Evolutionary conservation across 2,113 vertebrate species (phyloP).

Genomic region (Scolopax mira): DNA sequence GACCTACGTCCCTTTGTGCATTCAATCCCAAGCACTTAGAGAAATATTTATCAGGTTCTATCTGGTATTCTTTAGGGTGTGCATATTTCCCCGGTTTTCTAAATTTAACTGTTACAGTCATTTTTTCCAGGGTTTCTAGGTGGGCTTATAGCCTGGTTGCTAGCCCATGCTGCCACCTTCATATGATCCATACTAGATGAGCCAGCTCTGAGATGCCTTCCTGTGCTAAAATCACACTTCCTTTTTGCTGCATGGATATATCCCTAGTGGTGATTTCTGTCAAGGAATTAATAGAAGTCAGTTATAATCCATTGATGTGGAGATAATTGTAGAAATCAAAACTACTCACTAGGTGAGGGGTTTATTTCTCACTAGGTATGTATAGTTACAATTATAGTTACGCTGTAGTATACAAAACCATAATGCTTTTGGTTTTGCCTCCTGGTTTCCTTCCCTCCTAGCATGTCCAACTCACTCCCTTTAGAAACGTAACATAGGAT

Average conservation of each 20-base stretch:
- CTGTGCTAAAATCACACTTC: not conserved
- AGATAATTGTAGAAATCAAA: not conserved
- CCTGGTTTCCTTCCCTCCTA: not conserved
- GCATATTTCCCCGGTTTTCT: not conserved
- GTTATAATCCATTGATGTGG: not conserved
- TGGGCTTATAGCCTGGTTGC: not conserved
- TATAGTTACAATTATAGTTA: not conserved
- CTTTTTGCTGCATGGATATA: not conserved
- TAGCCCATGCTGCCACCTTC: not conserved
- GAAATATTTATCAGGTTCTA: not conserved
- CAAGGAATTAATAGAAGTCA: not conserved
- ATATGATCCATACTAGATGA: not conserved
- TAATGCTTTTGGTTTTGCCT: not conserved
- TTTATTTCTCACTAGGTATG: not conserved
- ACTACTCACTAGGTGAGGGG: not conserved
- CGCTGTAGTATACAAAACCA: no score
- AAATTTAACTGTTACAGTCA: not conserved
- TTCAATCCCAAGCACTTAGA: not conserved
- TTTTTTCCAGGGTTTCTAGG: not conserved
- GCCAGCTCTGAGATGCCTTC: not conserved
- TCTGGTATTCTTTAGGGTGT: not conserved
- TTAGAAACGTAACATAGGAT: not conserved
- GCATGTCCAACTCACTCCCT: not conserved
- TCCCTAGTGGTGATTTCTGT: not conserved
- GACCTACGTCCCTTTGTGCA: not conserved